Conservation (phyloP, 2,888 invertebrate species). For the Drosophila sordidula region DNA sequence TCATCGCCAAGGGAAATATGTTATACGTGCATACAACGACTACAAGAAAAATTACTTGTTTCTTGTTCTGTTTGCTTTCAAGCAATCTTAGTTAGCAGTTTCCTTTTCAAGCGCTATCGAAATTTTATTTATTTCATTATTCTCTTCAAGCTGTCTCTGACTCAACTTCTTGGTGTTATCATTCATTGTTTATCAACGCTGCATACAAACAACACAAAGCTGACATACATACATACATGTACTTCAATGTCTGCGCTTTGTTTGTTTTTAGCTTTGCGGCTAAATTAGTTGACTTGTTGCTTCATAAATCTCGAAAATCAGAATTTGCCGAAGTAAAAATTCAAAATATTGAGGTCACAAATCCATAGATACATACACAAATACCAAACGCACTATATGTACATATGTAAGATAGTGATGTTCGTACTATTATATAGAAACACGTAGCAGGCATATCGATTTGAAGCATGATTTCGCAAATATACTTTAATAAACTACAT, state of each 20-base stretch:
- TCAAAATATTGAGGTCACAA: constrained; percentile 46
- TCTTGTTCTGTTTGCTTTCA: not conserved
- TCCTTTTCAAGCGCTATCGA: constrained; percentile 21
- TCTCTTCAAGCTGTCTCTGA: constrained; percentile 35
- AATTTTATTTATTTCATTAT: constrained; percentile 30
- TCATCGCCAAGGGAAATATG: no score
- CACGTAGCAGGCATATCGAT: constrained; percentile 4
- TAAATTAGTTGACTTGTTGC: constrained; percentile 46
- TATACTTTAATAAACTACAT: not conserved
- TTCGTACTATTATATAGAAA: not conserved
- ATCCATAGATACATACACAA: constrained; percentile 2
- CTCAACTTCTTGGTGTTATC: constrained; percentile 54
- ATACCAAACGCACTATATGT: not conserved
- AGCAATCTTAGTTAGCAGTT: constrained; percentile 19
- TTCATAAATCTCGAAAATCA: constrained; percentile 40
- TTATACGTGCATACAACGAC: no score
- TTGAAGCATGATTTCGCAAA: constrained; percentile 11
- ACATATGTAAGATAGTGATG: not conserved
- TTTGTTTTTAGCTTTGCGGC: constrained; percentile 43
- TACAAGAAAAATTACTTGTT: not conserved
- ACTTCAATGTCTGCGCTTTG: constrained; percentile 14
- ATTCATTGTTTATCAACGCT: constrained; percentile 49
- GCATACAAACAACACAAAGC: constrained; percentile 12
- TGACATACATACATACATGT: not conserved
- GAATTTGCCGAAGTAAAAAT: constrained; percentile 36